Conservation (phyloP, 1,140 invertebrate species). For the Drosophila melanogaster region Release_6_plus_ISO1_MT NT_037436.4:7414501-7415000, state of each 20-base stretch:
- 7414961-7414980: slow-evolving; percentile 84
- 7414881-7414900: not conserved
- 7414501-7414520: slow-evolving; percentile 80
- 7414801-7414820: slow-evolving; percentile 58
- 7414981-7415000: slow-evolving; percentile 81
- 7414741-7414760: not conserved
- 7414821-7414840: slow-evolving; percentile 72
- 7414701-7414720: no score
- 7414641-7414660: no score
- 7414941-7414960: slow-evolving; percentile 81
- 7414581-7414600: not conserved
- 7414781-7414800: slow-evolving; percentile 19
- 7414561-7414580: slow-evolving; percentile 45
- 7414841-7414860: slow-evolving; percentile 76
- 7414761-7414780: not conserved
- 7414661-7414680: no score
- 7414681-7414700: no score
- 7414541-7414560: slow-evolving; percentile 72
- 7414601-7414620: no score
- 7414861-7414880: slow-evolving; percentile 62
- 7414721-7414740: no score
- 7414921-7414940: slow-evolving; percentile 46
- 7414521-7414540: slow-evolving; percentile 78
- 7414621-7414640: not conserved
- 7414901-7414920: not conserved